A percentile compares a stretch with the other conserved stretches of the same genome.
Evolutionary conservation across 1,140 invertebrate genomes (phyloP).

Genomic region (Trichomalopsis sarcophagae): DNA sequence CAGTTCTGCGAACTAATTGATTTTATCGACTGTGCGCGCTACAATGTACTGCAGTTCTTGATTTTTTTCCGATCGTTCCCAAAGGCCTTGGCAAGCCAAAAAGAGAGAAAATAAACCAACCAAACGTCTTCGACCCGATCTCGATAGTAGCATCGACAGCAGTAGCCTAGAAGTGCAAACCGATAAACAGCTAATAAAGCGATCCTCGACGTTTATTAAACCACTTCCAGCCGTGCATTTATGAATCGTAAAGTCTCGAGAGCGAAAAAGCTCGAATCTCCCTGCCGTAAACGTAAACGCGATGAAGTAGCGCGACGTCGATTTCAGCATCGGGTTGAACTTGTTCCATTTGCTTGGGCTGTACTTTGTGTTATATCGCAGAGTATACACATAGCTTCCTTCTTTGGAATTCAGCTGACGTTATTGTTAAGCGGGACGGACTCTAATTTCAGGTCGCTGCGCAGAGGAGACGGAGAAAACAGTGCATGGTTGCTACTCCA

Average conservation of each 20-base stretch:
- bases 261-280: not conserved
- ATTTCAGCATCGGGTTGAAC: not conserved
- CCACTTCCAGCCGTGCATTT: not conserved
- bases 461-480: not conserved
- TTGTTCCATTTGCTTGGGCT: not conserved
- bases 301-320: not conserved
- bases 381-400: not conserved
- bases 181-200: not conserved
- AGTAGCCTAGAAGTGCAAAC: not conserved
- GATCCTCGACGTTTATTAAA: not conserved
- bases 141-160: too few species aligned
- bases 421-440: not conserved
- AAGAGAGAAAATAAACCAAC: not conserved
- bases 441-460: not conserved
- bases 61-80: not conserved
- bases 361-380: not conserved
- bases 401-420: slow-evolving; percentile 3
- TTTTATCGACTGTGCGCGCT: not conserved
- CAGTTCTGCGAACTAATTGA: not conserved
- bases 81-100: not conserved
- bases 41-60: too few species aligned
- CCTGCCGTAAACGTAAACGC: not conserved
- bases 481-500: not conserved
- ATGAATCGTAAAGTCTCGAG: not conserved
- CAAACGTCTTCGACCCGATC: too few species aligned